Base-by-base conservation (phyloP, 2,888 invertebrate genomes). In the Melitaea athalia region DNA sequence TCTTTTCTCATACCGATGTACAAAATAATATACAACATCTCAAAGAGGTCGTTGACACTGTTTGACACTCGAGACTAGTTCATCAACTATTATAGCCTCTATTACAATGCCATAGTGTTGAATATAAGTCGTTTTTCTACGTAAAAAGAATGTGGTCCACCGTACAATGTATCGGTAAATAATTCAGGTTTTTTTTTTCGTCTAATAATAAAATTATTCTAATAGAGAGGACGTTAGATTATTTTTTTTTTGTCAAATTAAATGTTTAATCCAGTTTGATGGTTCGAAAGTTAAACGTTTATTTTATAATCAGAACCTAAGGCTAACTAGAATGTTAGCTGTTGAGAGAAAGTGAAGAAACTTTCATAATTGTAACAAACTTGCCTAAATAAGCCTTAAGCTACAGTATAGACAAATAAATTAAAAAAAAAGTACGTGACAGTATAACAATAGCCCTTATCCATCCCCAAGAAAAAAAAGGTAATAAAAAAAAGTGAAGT, bases 11-110 rank as follows among this genome's bases (percentile, higher is more conserved):
- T 67, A 59, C 67, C 15, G 60, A 57, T 67, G 50, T 55, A 63
- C 64, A 67, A 65, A n/a, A n/a, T n/a, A n/a, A 68, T 67, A 64
- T 59, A 66, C 63, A 52, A 24, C 52, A 59, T 68, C 59, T 67
- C 68, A 69, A 69, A 69, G 64, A 67, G 74, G 73, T 73, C 74
- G 65, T 70, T 71, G 74, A 73, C 72, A 66, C 43, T 64, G 57
- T 60, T 64, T 33, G 59, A 61, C 47, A n/a, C 33, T 61, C 45
- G n/a, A n/a, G 42, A 45, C 14, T 4, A 24, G 11, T 59, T 52
- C 15, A 60, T 14, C 0, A 38, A 12, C 2, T 31, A 55, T 38
- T 45, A 52, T 6, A 11, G 31, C 17, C 62, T 53, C 63, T 55
- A 63, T 60, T 12, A 14, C 62, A 31, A 50, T 15, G 59, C 33